Conservation (phyloP, 2,113 vertebrate genomes). For the Charina bottae region DNA sequence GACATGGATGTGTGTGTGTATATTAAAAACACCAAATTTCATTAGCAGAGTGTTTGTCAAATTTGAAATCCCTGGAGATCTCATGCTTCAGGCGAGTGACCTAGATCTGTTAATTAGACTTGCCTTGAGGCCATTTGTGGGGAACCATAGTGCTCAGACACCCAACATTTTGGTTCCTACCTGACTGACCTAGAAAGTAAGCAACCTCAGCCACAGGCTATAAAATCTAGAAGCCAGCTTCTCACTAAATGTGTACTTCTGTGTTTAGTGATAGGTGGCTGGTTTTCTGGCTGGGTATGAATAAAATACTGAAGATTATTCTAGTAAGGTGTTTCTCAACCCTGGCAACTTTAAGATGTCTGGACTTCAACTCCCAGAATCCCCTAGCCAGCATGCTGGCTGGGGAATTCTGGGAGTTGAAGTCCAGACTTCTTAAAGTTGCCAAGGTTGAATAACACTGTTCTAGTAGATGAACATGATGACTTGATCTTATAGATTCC, state of each 20-base stretch:
- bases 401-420: background rate
- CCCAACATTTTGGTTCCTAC: background rate
- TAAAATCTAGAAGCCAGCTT: background rate
- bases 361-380: background rate
- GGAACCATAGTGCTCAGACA: background rate
- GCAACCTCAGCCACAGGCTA: background rate
- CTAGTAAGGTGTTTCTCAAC: background rate
- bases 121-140: background rate
- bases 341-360: background rate
- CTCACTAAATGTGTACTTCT: background rate
- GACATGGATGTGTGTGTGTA: background rate
- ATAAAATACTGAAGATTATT: background rate
- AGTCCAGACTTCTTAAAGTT: background rate
- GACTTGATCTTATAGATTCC: background rate
- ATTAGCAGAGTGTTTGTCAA: background rate
- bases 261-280: background rate
- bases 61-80: background rate
- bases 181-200: conserved; percentile 5
- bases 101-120: background rate
- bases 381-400: background rate
- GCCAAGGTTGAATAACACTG: background rate
- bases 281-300: background rate
- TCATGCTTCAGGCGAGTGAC: background rate
- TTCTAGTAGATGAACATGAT: background rate
- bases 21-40: background rate